Evolutionary conservation across 2,797 vertebrate genomes (phyloP).

Genomic region (Sebastes diaconus): DNA sequence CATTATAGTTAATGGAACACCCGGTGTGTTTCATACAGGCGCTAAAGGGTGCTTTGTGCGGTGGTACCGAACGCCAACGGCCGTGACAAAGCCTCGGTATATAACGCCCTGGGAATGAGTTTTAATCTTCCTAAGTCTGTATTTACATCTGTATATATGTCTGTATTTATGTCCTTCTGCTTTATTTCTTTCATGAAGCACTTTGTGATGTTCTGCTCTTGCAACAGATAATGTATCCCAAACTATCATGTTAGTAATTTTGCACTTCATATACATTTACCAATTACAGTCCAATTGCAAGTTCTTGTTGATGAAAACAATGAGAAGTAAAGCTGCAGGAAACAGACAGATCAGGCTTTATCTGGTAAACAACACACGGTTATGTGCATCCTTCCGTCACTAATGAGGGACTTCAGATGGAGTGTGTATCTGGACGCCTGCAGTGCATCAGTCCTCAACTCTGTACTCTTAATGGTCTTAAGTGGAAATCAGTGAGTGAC

Average conservation of each 20-base stretch:
- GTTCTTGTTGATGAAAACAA: background rate
- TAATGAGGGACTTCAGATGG: conserved; percentile 13
- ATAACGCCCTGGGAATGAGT: too few relatives aligned
- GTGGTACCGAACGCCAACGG: too few relatives aligned
- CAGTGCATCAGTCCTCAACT: background rate
- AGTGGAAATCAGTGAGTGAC: conserved; percentile 21
- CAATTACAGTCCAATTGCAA: background rate
- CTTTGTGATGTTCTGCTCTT: background rate
- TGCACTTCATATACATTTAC: background rate
- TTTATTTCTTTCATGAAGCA: background rate
- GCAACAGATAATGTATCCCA: too few relatives aligned
- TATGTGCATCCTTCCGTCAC: background rate
- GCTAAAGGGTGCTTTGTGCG: too few relatives aligned
- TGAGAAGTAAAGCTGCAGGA: background rate
- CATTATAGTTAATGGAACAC: too few relatives aligned
- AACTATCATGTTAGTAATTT: background rate
- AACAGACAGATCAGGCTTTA: background rate
- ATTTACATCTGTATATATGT: background rate
- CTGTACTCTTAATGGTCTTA: conserved; percentile 4
- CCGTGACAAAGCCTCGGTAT: too few relatives aligned
- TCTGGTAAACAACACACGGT: background rate
- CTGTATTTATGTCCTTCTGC: background rate
- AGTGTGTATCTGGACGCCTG: background rate
- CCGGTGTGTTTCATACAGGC: too few relatives aligned
- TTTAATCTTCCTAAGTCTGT: background rate